Evolutionary conservation across 2,797 vertebrate genomes (phyloP).

Genomic region (Anas georgica): DNA sequence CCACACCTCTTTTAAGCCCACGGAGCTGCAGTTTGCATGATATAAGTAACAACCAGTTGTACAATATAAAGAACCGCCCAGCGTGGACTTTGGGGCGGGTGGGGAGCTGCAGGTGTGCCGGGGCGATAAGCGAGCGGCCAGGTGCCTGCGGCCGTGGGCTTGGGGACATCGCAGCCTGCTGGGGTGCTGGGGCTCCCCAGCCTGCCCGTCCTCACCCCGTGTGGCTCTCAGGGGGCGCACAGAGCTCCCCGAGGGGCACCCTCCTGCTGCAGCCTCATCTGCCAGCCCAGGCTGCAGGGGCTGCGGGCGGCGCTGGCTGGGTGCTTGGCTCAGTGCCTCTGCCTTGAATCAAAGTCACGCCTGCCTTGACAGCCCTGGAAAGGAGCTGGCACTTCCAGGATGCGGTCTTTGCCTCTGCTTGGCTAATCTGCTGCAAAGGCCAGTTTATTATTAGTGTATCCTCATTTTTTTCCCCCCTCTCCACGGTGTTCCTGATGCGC

Average conservation of each 20-base stretch:
- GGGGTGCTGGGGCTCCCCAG: not conserved
- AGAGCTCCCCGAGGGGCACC: not conserved
- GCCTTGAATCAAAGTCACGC: not conserved
- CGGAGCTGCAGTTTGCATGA: not conserved
- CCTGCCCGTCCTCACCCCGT: not conserved
- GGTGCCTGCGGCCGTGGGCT: not conserved
- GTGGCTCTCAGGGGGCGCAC: not conserved
- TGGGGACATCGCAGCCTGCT: not conserved
- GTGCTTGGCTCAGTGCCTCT: not conserved
- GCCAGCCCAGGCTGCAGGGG: not conserved
- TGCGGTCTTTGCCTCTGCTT: not conserved
- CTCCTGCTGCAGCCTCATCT: not conserved
- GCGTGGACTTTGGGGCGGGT: not conserved
- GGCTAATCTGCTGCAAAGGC: not conserved
- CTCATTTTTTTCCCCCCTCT: not conserved
- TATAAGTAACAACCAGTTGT: not conserved
- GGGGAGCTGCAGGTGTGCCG: not conserved
- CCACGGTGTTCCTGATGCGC: not conserved
- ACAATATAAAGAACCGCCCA: not conserved
- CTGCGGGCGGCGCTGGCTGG: not conserved
- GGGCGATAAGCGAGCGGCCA: not conserved
- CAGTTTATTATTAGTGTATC: conserved; percentile 3
- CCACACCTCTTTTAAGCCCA: not conserved
- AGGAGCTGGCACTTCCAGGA: not conserved
- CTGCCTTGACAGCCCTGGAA: not conserved